phyloP scores from a whole-genome alignment of 2,888 invertebrate genomes.

The Cremastinae sp. region DNA sequence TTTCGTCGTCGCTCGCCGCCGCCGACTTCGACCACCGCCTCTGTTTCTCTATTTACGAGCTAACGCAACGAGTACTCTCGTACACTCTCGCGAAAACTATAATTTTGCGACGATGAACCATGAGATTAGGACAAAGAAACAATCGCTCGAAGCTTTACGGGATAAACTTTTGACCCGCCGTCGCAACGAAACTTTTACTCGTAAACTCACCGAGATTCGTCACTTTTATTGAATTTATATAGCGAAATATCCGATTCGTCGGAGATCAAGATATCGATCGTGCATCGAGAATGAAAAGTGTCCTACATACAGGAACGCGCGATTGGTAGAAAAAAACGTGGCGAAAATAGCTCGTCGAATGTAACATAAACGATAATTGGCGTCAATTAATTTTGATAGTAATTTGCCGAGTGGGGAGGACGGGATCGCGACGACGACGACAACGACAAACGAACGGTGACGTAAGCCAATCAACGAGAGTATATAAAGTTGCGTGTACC shows the following conservation, averaged over 20 bases:
- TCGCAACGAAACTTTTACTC: too few species aligned
- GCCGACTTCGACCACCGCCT: constrained; percentile 21
- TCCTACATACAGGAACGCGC: constrained; percentile 34
- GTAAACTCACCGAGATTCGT: neutral
- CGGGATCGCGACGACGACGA: constrained; percentile 41
- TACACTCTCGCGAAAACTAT: neutral
- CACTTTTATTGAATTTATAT: neutral
- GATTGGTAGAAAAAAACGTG: constrained; percentile 18
- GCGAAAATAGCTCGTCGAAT: constrained; percentile 47
- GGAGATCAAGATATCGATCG: constrained; percentile 26
- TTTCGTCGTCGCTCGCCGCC: constrained; percentile 30
- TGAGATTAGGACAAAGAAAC: too few species aligned
- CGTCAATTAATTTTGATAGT: constrained; percentile 77
- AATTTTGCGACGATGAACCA: too few species aligned
- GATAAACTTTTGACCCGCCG: too few species aligned
- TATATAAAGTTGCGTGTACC: constrained; percentile 24
- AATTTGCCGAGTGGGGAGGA: constrained; percentile 66
- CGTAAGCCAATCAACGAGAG: constrained; percentile 72
- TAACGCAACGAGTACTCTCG: neutral
- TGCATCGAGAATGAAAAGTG: constrained; percentile 38
- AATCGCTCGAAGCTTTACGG: too few species aligned
- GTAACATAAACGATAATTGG: constrained; percentile 74
- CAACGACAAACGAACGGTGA: constrained; percentile 65
- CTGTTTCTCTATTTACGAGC: constrained; percentile 21
- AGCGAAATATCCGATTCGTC: constrained; percentile 35